Base-by-base conservation (phyloP, 2,888 invertebrate genomes). In the Pediacus dermestoides region DNA sequence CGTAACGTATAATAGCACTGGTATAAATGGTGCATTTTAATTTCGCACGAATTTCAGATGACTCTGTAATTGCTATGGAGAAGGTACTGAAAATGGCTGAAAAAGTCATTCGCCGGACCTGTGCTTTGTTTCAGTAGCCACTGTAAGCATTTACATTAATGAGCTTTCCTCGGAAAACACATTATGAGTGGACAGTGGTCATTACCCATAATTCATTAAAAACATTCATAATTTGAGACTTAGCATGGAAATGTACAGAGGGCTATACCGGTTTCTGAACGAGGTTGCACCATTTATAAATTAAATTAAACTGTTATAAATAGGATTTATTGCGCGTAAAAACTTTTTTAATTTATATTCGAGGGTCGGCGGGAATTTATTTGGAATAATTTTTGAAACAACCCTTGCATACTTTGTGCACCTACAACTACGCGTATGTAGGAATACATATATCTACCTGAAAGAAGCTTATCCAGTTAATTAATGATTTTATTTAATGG, bases 261-360 rank as follows among this genome's bases (percentile, higher is more conserved):
- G 23, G 9, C n/a, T 23, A 9, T 23, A 9, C 23, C n/a, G n/a
- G n/a, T n/a, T n/a, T 9, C 23, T 4, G 8, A 23, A 37, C 31
- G 26, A 12, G 11, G 22, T 16, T 10, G 11, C 41, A 37, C n/a
- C 38, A 42, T 46, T 45, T 44, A 38, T 37, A 42, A 43, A 48
- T 46, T 48, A 46, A 48, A 46, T 48, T 48, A 42, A 43, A 41
- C 40, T 39, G 37, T 41, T 46, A 35, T 46, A 48, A 46, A 46
- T 48, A 39, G 41, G 46, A 48, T 48, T 48, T 48, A 48, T 46
- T 34, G 37, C 44, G 42, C 32, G 33, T 41, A 36, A 39, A 46
- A 44, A 12, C 26, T 39, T 43, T 46, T 43, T 44, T 42, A 44
- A 44, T 48, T 48, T 39, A 44, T 37, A 34, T 31, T 22, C 13